Conservation (phyloP, 2,113 vertebrate genomes). For the Oryzias javanicus region DNA sequence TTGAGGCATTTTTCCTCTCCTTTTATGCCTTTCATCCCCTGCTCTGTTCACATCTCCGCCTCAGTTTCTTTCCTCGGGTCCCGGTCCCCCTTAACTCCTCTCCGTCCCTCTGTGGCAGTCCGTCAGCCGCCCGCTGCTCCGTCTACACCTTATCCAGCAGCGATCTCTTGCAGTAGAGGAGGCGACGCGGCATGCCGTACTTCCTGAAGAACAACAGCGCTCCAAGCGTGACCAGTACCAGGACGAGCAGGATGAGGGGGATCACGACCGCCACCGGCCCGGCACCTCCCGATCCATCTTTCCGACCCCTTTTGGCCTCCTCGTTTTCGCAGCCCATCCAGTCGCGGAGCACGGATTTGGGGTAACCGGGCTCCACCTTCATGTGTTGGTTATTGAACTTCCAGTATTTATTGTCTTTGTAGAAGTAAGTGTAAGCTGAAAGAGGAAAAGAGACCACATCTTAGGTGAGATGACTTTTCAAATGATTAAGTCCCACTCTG, state of each 20-base stretch:
- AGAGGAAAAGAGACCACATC: neutral
- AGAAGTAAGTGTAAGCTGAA: constrained; percentile 89
- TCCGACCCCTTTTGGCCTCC: constrained; percentile 72
- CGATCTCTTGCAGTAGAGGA: constrained; percentile 90
- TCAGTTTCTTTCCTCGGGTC: constrained; percentile 26
- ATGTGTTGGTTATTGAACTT: constrained; percentile 92
- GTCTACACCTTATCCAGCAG: constrained; percentile 90
- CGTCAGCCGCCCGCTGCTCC: constrained; percentile 30
- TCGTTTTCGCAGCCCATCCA: constrained; percentile 86
- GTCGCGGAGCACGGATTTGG: constrained; percentile 85
- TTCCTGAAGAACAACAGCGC: constrained; percentile 85
- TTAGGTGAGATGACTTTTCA: neutral
- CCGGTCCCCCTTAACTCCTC: constrained; percentile 7
- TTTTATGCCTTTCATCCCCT: constrained; percentile 30
- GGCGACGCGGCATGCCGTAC: constrained; percentile 86
- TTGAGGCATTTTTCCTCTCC: constrained; percentile 32
- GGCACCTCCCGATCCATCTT: constrained; percentile 67
- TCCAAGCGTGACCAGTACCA: constrained; percentile 80
- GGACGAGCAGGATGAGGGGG: constrained; percentile 82
- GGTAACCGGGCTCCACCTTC: constrained; percentile 87
- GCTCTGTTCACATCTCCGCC: constrained; percentile 11
- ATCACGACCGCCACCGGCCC: constrained; percentile 77
- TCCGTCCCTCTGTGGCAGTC: constrained; percentile 48
- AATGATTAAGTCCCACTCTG: too few relatives aligned
- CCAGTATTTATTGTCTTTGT: constrained; percentile 93